phyloP scores from a whole-genome alignment of 2,797 vertebrate species.

The Tiaroga cobitis region DNA sequence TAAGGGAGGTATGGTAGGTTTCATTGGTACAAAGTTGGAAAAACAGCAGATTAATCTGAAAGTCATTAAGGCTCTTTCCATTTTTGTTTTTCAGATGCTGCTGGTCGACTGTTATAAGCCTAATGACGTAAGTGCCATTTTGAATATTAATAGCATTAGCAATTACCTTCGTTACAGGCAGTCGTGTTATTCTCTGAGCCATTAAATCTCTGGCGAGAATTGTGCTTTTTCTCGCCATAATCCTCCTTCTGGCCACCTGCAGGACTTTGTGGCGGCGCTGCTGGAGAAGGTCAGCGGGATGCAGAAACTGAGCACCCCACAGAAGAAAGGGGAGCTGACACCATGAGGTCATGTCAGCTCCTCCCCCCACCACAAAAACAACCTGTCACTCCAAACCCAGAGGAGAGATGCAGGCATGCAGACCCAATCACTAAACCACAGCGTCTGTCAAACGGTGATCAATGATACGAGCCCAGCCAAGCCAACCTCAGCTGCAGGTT shows the following conservation, averaged over 20 bases:
- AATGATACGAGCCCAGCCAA: constrained; percentile 56
- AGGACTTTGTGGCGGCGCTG: constrained; percentile 80
- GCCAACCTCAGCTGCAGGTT: constrained; percentile 62
- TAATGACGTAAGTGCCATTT: constrained; percentile 76
- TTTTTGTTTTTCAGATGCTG: constrained; percentile 71
- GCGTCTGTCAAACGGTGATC: constrained; percentile 52
- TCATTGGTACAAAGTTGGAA: constrained; percentile 5
- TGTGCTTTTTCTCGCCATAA: not conserved
- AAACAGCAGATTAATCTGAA: not conserved
- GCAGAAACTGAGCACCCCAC: constrained; percentile 84
- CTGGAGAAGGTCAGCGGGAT: constrained; percentile 83
- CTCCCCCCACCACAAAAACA: constrained; percentile 45
- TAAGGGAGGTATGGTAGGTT: constrained; percentile 10
- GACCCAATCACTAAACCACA: constrained; percentile 58
- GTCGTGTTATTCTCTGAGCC: constrained; percentile 2
- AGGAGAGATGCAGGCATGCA: constrained; percentile 52
- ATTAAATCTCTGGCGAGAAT: not conserved
- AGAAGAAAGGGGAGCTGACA: constrained; percentile 76
- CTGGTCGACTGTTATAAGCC: constrained; percentile 85
- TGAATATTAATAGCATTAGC: constrained; percentile 11
- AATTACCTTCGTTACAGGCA: constrained; percentile 11
- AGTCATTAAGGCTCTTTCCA: constrained; percentile 19
- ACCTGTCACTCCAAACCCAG: constrained; percentile 50
- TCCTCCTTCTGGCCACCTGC: not conserved
- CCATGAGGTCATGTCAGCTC: constrained; percentile 51